Evolutionary conservation across 2,797 vertebrate species (phyloP).

Genomic region (Darevskia mixta): DNA sequence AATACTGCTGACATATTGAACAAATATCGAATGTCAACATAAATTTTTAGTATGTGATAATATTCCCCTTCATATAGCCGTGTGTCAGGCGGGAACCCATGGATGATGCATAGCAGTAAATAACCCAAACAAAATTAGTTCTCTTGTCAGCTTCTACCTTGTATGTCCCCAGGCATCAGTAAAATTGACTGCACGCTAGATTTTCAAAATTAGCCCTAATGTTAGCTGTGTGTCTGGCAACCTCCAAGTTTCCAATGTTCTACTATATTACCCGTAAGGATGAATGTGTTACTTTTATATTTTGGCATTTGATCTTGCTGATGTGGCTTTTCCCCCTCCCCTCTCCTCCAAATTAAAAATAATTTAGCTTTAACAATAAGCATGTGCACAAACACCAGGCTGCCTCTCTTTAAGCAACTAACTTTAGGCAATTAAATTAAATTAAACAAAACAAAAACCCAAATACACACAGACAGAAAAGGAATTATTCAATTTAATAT

Average conservation of each 20-base stretch:
- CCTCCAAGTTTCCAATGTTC: constrained; percentile 90
- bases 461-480: constrained; percentile 79
- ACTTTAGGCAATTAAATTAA: constrained; percentile 87
- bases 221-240: constrained; percentile 93
- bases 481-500: constrained; percentile 85
- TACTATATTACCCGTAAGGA: constrained; percentile 92
- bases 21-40: constrained; percentile 89
- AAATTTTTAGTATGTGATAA: constrained; percentile 92
- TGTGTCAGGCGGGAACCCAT: constrained; percentile 89
- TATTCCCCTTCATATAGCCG: constrained; percentile 91
- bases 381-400: constrained; percentile 77
- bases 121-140: constrained; percentile 96
- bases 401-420: constrained; percentile 83
- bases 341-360: constrained; percentile 85
- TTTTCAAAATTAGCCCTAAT: constrained; percentile 99
- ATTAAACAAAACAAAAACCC: constrained; percentile 77
- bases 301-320: constrained; percentile 88
- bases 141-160: constrained; percentile 95
- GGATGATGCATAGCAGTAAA: constrained; percentile 99
- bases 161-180: constrained; percentile 93
- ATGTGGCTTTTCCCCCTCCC: constrained; percentile 77
- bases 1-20: constrained; percentile 88
- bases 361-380: constrained; percentile 88
- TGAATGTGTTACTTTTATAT: constrained; percentile 96
- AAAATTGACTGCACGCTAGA: constrained; percentile 99